Evolutionary conservation across 1,140 invertebrate genomes (phyloP).

Genomic region (Arctopsyche grandis): DNA sequence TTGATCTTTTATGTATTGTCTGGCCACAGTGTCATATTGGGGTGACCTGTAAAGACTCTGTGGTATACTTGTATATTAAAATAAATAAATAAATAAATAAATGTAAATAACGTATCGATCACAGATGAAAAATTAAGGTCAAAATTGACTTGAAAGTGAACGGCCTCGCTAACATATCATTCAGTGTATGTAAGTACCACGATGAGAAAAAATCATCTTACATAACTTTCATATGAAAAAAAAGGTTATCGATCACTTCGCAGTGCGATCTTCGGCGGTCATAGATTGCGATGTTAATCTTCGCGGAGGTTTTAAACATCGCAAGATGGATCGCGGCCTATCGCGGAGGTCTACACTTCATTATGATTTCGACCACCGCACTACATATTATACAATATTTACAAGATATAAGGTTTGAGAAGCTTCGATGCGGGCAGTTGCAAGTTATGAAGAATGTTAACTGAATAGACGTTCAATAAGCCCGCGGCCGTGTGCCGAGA

Average conservation of each 20-base stretch:
- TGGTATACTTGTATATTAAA: no score
- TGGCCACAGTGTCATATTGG: no score
- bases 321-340: background rate
- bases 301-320: background rate
- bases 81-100: no score
- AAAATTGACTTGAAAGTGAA: constrained; percentile 16
- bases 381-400: background rate
- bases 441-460: constrained; percentile 12
- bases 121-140: constrained; percentile 24
- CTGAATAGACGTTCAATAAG: constrained; percentile 25
- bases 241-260: background rate
- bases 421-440: background rate
- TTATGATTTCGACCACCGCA: background rate
- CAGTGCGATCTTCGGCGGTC: background rate
- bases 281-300: background rate
- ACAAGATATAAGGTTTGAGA: background rate
- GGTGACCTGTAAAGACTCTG: no score
- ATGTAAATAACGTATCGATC: background rate
- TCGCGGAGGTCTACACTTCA: constrained; percentile 5
- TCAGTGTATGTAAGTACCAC: background rate
- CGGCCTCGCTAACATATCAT: background rate
- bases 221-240: background rate
- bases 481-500: background rate
- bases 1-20: no score
- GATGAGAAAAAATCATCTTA: background rate